Conservation (phyloP, 1,140 invertebrate species). For the Drosophila pseudoananassae region DNA sequence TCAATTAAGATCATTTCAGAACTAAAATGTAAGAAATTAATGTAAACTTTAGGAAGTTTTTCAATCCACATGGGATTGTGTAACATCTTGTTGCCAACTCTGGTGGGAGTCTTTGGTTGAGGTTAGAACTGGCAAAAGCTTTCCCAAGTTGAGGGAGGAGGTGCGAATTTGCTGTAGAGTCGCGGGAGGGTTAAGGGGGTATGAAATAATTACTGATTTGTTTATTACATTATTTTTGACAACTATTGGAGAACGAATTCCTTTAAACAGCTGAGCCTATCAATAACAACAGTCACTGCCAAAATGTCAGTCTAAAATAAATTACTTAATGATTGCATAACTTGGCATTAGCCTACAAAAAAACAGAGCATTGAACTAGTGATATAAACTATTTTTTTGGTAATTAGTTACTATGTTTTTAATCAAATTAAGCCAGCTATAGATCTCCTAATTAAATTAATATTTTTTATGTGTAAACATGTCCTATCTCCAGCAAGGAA, state of each 20-base stretch:
- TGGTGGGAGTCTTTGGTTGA: conserved; percentile 38
- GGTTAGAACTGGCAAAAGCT: conserved; percentile 74
- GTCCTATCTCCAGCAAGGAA: neutral
- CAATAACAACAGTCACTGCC: conserved; percentile 36
- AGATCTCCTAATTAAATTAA: no score
- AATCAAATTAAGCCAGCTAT: no score
- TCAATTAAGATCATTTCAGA: conserved; percentile 2
- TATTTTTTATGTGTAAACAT: no score
- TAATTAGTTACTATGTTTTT: no score
- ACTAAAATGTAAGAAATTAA: neutral
- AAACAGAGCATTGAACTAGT: conserved; percentile 29
- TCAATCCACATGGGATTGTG: conserved; percentile 40
- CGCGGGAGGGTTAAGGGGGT: neutral
- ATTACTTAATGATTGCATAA: conserved; percentile 77
- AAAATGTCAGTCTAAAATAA: conserved; percentile 33
- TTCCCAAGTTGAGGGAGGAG: conserved; percentile 19
- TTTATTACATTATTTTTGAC: conserved; percentile 35
- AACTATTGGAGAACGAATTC: neutral
- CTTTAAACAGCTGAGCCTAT: neutral
- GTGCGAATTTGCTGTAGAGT: neutral
- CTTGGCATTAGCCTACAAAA: conserved; percentile 45
- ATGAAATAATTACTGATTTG: conserved; percentile 27
- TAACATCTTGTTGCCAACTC: conserved; percentile 34
- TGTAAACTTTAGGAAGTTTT: neutral
- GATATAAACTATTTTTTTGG: neutral